A percentile compares a stretch with the other conserved stretches of the same genome.
These are phyloP conservation scores for Pelodiscus sinensis DNA, from an alignment of 2,113 vertebrate species.

Conservation along the genomic window DNA sequence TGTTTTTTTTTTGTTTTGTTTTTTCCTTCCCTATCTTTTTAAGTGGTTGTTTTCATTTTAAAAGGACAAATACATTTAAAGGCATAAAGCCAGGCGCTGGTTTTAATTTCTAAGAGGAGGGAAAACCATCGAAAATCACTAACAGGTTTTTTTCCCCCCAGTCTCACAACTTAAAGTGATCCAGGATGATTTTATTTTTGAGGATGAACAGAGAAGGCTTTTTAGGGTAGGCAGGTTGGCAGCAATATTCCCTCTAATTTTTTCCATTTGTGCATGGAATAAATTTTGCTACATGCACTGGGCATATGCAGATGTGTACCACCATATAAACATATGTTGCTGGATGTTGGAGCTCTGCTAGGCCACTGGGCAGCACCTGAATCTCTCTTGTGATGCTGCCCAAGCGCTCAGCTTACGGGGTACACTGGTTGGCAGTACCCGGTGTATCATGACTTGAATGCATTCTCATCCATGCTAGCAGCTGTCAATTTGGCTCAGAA, in stretches of 20 bases:
- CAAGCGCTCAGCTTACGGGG: no score
- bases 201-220: constrained; percentile 18
- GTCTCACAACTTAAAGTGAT: constrained; percentile 39
- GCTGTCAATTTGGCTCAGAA: constrained; percentile 2
- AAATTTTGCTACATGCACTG: no score
- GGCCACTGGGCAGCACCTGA: no score
- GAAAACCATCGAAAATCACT: constrained; percentile 56
- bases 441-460: background rate
- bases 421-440: background rate
- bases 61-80: constrained; percentile 60
- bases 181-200: constrained; percentile 28
- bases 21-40: constrained; percentile 5
- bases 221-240: background rate
- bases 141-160: constrained; percentile 13
- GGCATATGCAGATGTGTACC: no score
- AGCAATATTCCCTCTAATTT: no score
- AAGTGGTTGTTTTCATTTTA: constrained; percentile 59
- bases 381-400: no score
- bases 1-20: background rate
- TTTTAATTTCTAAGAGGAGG: constrained; percentile 61
- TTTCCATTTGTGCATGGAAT: no score
- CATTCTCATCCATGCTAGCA: background rate
- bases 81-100: constrained; percentile 29
- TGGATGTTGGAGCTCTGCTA: no score
- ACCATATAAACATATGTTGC: no score